A percentile compares a stretch with the other conserved stretches of the same genome.
These are phyloP conservation scores for Rhea americana DNA, from an alignment of 2,113 vertebrate species.

Conservation along the genomic window DNA sequence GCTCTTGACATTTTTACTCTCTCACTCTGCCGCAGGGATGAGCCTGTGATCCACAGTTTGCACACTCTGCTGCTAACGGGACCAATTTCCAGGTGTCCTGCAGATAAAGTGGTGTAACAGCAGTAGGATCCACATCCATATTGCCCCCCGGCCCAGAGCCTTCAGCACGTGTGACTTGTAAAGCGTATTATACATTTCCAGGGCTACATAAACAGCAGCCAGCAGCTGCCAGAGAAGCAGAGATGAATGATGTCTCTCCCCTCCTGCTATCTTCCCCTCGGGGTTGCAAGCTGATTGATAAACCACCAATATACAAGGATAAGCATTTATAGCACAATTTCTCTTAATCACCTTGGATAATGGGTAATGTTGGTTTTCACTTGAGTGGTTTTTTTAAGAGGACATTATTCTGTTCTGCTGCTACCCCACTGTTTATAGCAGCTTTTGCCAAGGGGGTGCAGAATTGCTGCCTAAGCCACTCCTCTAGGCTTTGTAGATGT, in stretches of 20 bases:
- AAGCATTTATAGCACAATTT: neutral
- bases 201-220: neutral
- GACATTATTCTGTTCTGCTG: neutral
- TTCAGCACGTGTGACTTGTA: neutral
- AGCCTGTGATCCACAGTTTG: neutral
- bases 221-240: neutral
- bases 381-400: neutral
- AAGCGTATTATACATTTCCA: neutral
- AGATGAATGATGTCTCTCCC: neutral
- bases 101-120: neutral
- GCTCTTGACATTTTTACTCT: slow-evolving; percentile 35
- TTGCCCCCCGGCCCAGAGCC: neutral
- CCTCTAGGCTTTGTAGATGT: neutral
- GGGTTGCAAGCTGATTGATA: neutral
- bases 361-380: neutral
- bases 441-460: neutral
- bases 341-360: neutral
- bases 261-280: neutral
- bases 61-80: neutral
- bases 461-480: neutral
- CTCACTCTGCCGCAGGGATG: neutral
- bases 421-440: neutral
- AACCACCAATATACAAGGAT: neutral
- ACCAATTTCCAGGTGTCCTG: slow-evolving; percentile 10
- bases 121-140: neutral